Base-by-base conservation (phyloP, 1,140 invertebrate species). In the Aleiodes sp. region DNA sequence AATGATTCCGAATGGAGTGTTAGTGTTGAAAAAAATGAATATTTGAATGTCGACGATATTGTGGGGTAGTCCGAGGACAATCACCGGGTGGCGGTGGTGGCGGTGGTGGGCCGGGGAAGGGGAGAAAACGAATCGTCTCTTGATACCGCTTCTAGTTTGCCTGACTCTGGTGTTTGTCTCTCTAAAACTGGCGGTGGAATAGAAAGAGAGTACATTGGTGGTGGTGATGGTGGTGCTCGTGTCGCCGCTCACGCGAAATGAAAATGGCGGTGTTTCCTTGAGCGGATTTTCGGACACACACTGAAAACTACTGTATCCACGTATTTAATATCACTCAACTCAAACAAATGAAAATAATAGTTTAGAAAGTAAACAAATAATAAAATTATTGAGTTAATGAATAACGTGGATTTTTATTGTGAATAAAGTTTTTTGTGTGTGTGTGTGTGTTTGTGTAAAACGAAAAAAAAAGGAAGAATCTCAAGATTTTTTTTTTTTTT, bases 201-300 rank as follows among this genome's bases (percentile, higher is more conserved):
- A 31, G 10, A n/a, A 10, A 26, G 43, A 28, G 41, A 29, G 19
- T 31, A 56, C 29, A 19, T 19, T 64, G 24, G 29, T 19, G 33
- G 46, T 19, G 52, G 8, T 39, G 62, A 21, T 43, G 73, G 39
- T 62, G 64, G 43, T 68, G 61, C 21, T 65, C 26, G 61, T 39
- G 28, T 69, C 63, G 31, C 35, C 63, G 63, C 70, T 75, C 73
- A 71, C 61, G 61, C 72, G 61, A 76, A 82, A 80, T 70, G 77
- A 85, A 85, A 84, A 85, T 85, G 82, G 83, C 82, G 82, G 82
- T 80, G 74, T 80, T 77, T 70, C 68, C 63, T 72, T 74, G 72
- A 75, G 71, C 59, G 60, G 43, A 59, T 33, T 68, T 59, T 56
- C 41, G 63, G 64, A 35, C 64, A 73, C 65, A 69, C 71, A 61